These are phyloP conservation scores for Drosophila elegans DNA, from an alignment of 1,140 invertebrate genomes.

Conservation along the genomic window DNA sequence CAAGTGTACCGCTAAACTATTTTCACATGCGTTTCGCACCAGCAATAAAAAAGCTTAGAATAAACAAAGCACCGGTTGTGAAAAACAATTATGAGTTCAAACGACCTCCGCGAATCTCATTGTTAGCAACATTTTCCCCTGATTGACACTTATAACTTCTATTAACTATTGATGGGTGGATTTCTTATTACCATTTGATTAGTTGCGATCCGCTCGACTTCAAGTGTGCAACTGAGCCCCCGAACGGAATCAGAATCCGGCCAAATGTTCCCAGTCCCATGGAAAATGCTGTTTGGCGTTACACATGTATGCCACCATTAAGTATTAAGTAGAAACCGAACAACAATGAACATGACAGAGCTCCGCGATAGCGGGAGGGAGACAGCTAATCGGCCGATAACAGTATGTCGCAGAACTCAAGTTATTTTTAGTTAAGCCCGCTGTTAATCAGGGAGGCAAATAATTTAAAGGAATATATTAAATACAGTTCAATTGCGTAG, in stretches of 20 bases:
- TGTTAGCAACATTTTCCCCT: constrained; percentile 30
- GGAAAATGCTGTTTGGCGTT: constrained; percentile 46
- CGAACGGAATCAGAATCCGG: constrained; percentile 41
- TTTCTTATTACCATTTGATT: constrained; percentile 28
- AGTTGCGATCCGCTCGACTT: constrained; percentile 59
- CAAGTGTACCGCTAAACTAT: constrained; percentile 1
- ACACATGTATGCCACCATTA: constrained; percentile 54
- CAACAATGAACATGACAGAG: constrained; percentile 39
- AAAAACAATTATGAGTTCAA: constrained; percentile 3
- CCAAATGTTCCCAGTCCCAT: constrained; percentile 74
- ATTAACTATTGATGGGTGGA: constrained; percentile 11
- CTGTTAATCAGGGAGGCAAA: background rate
- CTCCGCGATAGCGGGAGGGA: constrained; percentile 42
- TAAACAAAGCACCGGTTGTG: constrained; percentile 1
- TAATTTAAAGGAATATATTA: background rate
- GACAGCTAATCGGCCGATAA: constrained; percentile 40
- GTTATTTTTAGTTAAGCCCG: background rate
- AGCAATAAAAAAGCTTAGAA: background rate
- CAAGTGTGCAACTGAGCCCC: constrained; percentile 63
- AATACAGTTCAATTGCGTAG: no score
- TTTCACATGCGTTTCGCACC: constrained; percentile 5
- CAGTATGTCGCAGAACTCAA: constrained; percentile 14
- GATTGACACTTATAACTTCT: constrained; percentile 27
- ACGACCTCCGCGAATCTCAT: constrained; percentile 32
- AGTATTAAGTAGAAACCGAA: constrained; percentile 66